Evolutionary conservation across 2,113 vertebrate species (phyloP), one percentile per base, ranked within the genome.

Genomic region (Neodontobutis hainanensis): DNA sequence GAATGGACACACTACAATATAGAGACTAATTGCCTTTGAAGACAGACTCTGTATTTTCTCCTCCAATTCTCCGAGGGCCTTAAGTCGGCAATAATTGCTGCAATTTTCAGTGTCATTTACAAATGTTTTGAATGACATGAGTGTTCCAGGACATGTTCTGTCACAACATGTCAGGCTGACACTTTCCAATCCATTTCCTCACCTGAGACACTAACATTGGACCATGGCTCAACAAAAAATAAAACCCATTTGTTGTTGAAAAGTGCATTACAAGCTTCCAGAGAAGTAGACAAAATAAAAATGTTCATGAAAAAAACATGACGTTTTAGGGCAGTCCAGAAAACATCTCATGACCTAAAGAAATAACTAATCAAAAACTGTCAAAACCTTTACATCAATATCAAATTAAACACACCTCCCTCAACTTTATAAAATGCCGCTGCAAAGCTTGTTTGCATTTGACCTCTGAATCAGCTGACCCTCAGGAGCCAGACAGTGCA

Each of bases 1-100:
- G 88, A 86, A 92, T 88, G 91, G 87, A 92, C 91, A 90, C 88
- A 85, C 87, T 83, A 88, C 90, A 90, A 88, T 91, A 92, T 91
- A 87, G 91, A 92, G 90, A 92, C 87, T 92, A 92, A 92, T 92
- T 92, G 90, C 90, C 88, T 93, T 89, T 91, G 90, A 92, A 90
- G 82, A 87, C 76, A 15, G 80, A 77, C 83, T 84, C 83, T 88
- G 88, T 86, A 87, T 90, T 83, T 84, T 84, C 85, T 81, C 87
- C 80, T 87, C 79, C 80, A 85, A 86, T 81, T 80, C 87, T 90
- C 84, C 56, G n/a, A 65, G 83, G 83, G 73, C 79, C 75, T 84
- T 77, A 76, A 86, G 79, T 77, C 47, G 68, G 63, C 78, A 84
- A 82, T 89, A 82, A 87, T 88, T 89, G 85, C 80, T 12, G 63